Percentiles rank a stretch among this genome's conserved stretches.
phyloP scores from a whole-genome alignment of 2,113 vertebrate species.

The Antechinus flavipes region DNA sequence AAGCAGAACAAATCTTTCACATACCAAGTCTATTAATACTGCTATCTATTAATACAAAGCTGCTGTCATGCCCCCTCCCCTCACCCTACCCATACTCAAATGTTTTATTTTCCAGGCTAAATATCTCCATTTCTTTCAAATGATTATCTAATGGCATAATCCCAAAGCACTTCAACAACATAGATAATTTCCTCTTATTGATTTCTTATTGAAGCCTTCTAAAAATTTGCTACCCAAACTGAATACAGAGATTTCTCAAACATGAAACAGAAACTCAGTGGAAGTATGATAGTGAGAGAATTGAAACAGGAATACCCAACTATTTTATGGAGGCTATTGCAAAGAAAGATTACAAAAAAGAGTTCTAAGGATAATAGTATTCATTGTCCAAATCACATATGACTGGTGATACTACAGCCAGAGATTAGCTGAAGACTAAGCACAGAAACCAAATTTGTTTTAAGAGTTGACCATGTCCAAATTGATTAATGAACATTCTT shows the following conservation, averaged over 20 bases:
- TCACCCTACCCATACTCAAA: not conserved
- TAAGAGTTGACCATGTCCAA: not conserved
- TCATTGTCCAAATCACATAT: not conserved
- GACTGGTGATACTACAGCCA: not conserved
- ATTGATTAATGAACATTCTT: not conserved
- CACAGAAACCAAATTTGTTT: not conserved
- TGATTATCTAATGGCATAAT: not conserved
- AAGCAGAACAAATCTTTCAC: not conserved
- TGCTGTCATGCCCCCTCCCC: not conserved
- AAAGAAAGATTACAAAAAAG: not conserved
- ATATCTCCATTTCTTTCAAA: not conserved
- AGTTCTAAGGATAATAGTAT: not conserved
- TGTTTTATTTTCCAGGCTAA: not conserved
- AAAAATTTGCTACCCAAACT: not conserved
- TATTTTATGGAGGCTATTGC: not conserved
- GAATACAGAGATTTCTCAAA: not conserved
- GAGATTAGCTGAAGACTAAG: not conserved
- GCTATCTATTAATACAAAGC: not conserved
- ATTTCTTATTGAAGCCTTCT: not conserved
- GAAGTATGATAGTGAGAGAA: not conserved
- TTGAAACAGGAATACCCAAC: not conserved
- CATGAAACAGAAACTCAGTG: not conserved
- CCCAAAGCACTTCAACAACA: not conserved
- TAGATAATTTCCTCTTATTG: not conserved
- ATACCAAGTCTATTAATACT: not conserved